phyloP scores from a whole-genome alignment of 1,140 invertebrate species.

The Lasioglossum albipes region DNA sequence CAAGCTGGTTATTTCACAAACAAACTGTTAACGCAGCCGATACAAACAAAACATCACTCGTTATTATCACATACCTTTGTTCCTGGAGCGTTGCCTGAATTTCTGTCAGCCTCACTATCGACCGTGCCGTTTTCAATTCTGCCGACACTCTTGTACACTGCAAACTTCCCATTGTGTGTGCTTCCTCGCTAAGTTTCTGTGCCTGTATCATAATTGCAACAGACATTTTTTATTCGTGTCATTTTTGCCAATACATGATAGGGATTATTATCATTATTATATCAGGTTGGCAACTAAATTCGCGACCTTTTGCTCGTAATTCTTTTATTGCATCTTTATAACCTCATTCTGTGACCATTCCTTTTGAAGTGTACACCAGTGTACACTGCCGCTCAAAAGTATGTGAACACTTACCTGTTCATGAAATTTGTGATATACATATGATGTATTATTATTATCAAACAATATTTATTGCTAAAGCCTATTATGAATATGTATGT shows the following conservation, averaged over 20 bases:
- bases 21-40: neutral
- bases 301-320: too few relatives aligned
- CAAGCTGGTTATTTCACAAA: neutral
- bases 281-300: too few relatives aligned
- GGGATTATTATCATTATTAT: neutral
- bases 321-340: too few relatives aligned
- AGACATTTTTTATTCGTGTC: neutral
- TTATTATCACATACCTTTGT: slow-evolving; percentile 87
- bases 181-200: slow-evolving; percentile 91
- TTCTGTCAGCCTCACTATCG: slow-evolving; percentile 95
- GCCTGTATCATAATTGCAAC: slow-evolving; percentile 81
- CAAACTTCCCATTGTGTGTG: slow-evolving; percentile 90
- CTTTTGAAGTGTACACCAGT: too few relatives aligned
- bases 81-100: slow-evolving; percentile 98
- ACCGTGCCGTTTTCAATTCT: slow-evolving; percentile 96
- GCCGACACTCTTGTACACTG: slow-evolving; percentile 96
- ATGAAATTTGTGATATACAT: too few relatives aligned
- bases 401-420: too few relatives aligned
- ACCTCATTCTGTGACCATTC: too few relatives aligned
- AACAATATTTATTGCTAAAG: too few relatives aligned
- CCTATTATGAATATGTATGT: too few relatives aligned
- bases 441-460: too few relatives aligned
- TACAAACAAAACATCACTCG: slow-evolving; percentile 17
- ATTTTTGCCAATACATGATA: neutral
- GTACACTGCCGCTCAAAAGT: too few relatives aligned